These are phyloP conservation scores for Apostichopus parvimensis DNA, from an alignment of 35 echinoderm and acorn worm species.

Conservation along the genomic window DNA sequence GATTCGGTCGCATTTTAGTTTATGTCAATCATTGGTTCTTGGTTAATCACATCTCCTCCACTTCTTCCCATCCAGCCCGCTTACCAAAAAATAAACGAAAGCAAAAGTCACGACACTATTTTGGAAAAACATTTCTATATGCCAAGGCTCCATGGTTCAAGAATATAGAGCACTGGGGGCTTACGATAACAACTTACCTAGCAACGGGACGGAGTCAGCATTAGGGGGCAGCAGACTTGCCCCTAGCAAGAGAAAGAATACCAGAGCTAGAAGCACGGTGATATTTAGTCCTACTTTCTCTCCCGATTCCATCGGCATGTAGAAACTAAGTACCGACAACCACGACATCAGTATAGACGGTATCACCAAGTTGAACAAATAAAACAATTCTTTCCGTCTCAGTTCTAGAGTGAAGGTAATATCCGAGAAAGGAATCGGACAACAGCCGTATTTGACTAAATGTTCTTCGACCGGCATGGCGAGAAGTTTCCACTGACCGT, in stretches of 20 bases:
- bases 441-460: conserved; percentile 78
- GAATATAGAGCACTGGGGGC: no score
- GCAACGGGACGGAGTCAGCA: conserved; percentile 68
- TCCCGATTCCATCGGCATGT: conserved; percentile 81
- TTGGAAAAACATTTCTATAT: no score
- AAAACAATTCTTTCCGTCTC: conserved; percentile 78
- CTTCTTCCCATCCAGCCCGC: no score
- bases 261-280: conserved; percentile 77
- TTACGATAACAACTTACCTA: conserved; percentile 51
- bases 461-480: conserved; percentile 70
- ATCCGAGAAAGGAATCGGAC: conserved; percentile 86
- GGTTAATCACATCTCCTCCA: no score
- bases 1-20: no score
- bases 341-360: conserved; percentile 84
- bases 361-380: conserved; percentile 82
- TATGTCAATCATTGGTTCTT: no score
- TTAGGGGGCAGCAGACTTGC: conserved; percentile 85
- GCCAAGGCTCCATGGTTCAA: no score
- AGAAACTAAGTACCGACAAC: conserved; percentile 80
- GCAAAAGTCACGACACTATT: no score
- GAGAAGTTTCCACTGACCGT: conserved; percentile 87
- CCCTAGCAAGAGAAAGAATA: conserved; percentile 86
- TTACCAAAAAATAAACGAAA: no score
- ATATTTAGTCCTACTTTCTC: conserved; percentile 94
- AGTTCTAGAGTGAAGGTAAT: conserved; percentile 70